Base-by-base conservation (phyloP, 2,797 vertebrate genomes). In the Takifugu ocellatus region DNA sequence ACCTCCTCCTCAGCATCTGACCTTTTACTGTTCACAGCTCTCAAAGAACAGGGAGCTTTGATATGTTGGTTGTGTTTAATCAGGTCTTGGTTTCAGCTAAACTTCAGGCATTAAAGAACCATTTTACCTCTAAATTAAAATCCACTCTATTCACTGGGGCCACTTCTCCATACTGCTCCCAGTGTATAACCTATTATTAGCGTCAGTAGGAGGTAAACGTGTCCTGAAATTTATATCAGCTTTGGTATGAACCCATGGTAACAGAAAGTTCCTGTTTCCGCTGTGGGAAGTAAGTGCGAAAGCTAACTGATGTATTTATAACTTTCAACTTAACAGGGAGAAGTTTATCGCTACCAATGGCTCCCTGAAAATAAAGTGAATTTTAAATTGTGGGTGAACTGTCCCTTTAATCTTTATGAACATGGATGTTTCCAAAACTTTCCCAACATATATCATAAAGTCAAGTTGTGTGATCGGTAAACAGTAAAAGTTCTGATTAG, bases 401-500 rank as follows among this genome's bases (percentile, higher is more conserved):
- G 1, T 21, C 9, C 44, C 6, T 46, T 46, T 7, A 2, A 46
- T 46, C 9, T 39, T 3, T 12, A 4, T 14, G 12, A 12, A 12
- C 3, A 12, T 39, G 36, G 36, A 39, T 2, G 9, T 14, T 39
- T 39, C 12, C 9, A 3, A 39, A 39, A 44, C 16, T n/a, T 44
- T 48, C 10, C 21, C 44, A n/a, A 78, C 51, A 51, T 6, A 26
- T 24, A 65, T 62, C 65, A 78, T 71, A 65, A 74, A 70, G 77
- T 72, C 70, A 54, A 54, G 17, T 14, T 70, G 36, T 58, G 64
- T 76, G 74, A 79, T 31, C 45, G 25, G 70, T 79, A 76, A 67
- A 81, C 68, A 74, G 63, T 66, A 44, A 81, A 75, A 71, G 67
- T 64, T 65, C 52, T 27, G 54, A 74, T 54, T 66, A 64, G 33